Evolutionary conservation across 2,113 vertebrate species (phyloP).

Genomic region (Lagopus leucura): DNA sequence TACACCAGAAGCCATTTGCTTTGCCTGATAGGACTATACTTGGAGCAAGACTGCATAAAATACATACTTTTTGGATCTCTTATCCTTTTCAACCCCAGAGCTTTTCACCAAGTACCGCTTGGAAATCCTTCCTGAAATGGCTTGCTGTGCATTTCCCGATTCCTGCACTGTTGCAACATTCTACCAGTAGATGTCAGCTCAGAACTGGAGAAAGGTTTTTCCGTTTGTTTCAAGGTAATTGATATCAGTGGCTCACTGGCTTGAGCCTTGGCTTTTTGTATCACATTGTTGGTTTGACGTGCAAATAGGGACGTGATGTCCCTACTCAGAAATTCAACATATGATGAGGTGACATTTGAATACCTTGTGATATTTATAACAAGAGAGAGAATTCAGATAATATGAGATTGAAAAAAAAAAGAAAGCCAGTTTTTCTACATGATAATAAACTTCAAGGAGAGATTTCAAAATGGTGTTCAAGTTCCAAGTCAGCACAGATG

Average conservation of each 20-base stretch:
- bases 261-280: neutral
- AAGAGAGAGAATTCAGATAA: neutral
- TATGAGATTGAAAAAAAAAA: neutral
- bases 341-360: neutral
- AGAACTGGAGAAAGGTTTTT: slow-evolving; percentile 36
- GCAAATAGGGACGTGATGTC: neutral
- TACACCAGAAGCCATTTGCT: neutral
- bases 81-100: neutral
- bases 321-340: neutral
- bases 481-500: neutral
- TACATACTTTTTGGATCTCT: neutral
- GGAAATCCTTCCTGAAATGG: neutral
- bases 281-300: neutral
- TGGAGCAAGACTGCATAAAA: neutral
- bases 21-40: neutral
- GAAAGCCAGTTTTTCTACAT: neutral
- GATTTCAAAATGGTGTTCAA: neutral
- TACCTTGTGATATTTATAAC: neutral
- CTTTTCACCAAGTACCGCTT: neutral
- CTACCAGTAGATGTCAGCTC: slow-evolving; percentile 64
- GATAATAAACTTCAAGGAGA: neutral
- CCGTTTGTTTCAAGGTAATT: neutral
- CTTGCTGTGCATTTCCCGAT: neutral
- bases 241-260: neutral
- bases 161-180: neutral